These are phyloP conservation scores for Neocloeon triangulifer DNA, from an alignment of 1,140 invertebrate genomes.

Conservation along the genomic window DNA sequence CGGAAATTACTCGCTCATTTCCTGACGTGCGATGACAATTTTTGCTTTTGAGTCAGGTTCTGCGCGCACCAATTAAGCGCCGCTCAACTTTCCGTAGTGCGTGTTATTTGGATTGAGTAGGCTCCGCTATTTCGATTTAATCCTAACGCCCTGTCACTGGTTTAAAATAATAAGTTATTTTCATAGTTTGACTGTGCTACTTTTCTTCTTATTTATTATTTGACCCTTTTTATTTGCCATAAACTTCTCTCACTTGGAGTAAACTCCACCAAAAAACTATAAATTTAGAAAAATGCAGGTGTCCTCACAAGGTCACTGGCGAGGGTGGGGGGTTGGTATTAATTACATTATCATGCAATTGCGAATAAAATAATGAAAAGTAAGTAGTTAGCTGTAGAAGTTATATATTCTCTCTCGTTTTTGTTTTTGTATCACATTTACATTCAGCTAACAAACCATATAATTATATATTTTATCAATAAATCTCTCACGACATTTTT, in stretches of 20 bases:
- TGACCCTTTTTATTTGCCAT: conserved; percentile 2
- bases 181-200: conserved; percentile 6
- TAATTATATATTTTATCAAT: no score
- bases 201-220: conserved; percentile 4
- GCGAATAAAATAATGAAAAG: background rate
- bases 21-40: conserved; percentile 4
- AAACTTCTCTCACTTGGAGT: conserved; percentile 9
- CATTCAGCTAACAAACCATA: no score
- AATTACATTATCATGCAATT: background rate
- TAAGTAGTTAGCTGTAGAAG: background rate
- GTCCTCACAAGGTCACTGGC: background rate
- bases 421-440: no score
- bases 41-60: conserved; percentile 4
- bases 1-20: no score
- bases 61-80: conserved; percentile 6
- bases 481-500: background rate
- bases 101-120: conserved; percentile 7
- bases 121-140: conserved; percentile 1
- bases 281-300: background rate
- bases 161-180: conserved; percentile 3
- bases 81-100: conserved; percentile 5
- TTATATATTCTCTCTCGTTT: no score
- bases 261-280: conserved; percentile 12
- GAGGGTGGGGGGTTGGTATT: background rate
- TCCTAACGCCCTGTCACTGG: background rate